Base-by-base conservation (phyloP, 2,113 vertebrate species). In the Nesospiza acunhae region DNA sequence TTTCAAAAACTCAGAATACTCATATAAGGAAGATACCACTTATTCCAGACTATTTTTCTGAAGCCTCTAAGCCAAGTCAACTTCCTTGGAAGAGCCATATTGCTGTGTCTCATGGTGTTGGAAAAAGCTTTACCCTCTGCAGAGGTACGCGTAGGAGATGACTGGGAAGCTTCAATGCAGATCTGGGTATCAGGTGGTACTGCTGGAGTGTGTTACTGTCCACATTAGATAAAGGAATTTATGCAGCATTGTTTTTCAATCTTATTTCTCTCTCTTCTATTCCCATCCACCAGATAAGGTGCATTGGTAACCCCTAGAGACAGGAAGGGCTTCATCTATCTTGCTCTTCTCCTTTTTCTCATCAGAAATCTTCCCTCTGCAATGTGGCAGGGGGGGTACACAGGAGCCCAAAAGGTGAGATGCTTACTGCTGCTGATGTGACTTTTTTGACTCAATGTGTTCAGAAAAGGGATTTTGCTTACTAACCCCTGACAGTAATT, bases 401-500 rank as follows among this genome's bases (percentile, higher is more conserved):
- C 2, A 41, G 41, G 37, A 87, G 62, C 4, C 79, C 39, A 60
- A 87, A 44, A 84, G 66, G n/a, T 58, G 62, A 93, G 70, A 75
- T 42, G 47, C 55, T 84, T 60, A 27, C 46, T 88, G 75, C 80
- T 41, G 13, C 69, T 26, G 41, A 76, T 66, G 19, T 52, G 44
- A 76, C 22, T 64, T 93, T 84, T 79, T 85, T 82, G 39, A 83
- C 28, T 85, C n/a, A 49, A 31, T 30, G 10, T 60, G 19, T 69
- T 87, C 78, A 91, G 74, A 91, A 56, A 83, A 73, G 21, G n/a
- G 70, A 66, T 87, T 85, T 91, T 82, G 66, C 58, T 79, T 87
- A 64, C 56, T 94, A 87, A 95, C 66, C n/a, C 31, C 37, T 53
- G 74, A 79, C 60, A 90, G 50, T 78, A 94, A 79, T 91, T 94